phyloP scores from a whole-genome alignment of 2,888 invertebrate genomes.

The Tortrix viridana region DNA sequence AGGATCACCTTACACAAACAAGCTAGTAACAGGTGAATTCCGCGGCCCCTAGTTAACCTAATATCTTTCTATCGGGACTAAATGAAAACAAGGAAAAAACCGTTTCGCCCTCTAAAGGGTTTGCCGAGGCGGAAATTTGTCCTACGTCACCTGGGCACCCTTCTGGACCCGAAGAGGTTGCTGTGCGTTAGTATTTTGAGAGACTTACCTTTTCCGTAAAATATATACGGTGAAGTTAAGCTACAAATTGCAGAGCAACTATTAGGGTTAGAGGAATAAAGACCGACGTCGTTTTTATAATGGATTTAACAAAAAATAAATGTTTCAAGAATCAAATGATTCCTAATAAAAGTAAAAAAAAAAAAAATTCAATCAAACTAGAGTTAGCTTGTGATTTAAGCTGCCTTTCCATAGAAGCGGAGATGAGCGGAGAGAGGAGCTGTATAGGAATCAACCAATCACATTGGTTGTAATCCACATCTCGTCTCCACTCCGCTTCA shows the following conservation, averaged over 20 bases:
- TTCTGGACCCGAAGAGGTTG: conserved; percentile 21
- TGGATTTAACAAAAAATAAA: too few species aligned
- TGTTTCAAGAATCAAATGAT: too few species aligned
- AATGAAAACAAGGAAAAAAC: conserved; percentile 34
- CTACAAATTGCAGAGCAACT: conserved; percentile 11
- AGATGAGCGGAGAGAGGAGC: too few species aligned
- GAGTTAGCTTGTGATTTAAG: too few species aligned
- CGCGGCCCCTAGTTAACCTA: conserved; percentile 20
- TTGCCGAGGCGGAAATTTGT: conserved; percentile 35
- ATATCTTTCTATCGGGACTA: conserved; percentile 23
- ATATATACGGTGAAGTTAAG: conserved; percentile 15
- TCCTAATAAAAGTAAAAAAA: too few species aligned
- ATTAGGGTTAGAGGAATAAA: conserved; percentile 11
- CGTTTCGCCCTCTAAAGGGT: conserved; percentile 24
- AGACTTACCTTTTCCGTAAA: conserved; percentile 20
- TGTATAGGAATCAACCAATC: too few species aligned
- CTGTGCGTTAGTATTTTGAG: conserved; percentile 30
- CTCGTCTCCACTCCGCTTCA: too few species aligned
- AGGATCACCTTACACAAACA: not conserved
- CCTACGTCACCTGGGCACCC: conserved; percentile 30
- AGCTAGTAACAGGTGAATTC: conserved; percentile 20
- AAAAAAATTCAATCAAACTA: too few species aligned
- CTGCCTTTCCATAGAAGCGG: too few species aligned
- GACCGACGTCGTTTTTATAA: not conserved
- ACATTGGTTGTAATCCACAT: too few species aligned